These are phyloP conservation scores for Exocentrus adspersus DNA, from an alignment of 2,888 invertebrate genomes.

Conservation along the genomic window DNA sequence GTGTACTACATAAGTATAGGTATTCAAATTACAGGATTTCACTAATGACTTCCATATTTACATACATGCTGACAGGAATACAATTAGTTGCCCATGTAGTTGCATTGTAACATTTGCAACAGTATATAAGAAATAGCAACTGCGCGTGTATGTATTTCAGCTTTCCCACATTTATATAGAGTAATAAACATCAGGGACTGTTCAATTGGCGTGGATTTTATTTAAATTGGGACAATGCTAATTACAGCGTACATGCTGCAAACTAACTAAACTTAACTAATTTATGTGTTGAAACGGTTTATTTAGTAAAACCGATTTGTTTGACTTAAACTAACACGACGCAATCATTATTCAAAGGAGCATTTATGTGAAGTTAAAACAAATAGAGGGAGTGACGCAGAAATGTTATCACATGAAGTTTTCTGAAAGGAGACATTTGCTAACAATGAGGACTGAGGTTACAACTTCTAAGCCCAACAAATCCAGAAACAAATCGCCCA, in stretches of 20 bases:
- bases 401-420: constrained; percentile 26
- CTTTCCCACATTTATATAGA: neutral
- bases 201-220: constrained; percentile 9
- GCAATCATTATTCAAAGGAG: constrained; percentile 14
- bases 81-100: neutral
- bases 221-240: constrained; percentile 15
- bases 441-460: constrained; percentile 20
- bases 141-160: neutral
- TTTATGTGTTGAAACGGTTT: constrained; percentile 24
- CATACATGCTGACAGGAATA: neutral
- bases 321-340: constrained; percentile 17
- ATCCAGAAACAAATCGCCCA: constrained; percentile 23
- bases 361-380: constrained; percentile 23
- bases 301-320: constrained; percentile 22
- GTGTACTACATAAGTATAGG: too few relatives aligned
- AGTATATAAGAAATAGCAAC: neutral
- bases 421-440: constrained; percentile 23
- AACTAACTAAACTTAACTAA: constrained; percentile 24
- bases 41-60: too few relatives aligned
- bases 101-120: neutral
- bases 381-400: constrained; percentile 22
- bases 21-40: too few relatives aligned
- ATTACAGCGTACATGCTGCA: constrained; percentile 13
- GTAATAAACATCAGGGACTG: constrained; percentile 4
- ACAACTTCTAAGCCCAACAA: constrained; percentile 19